These are phyloP conservation scores for Gymnobelideus leadbeateri DNA, from an alignment of 2,113 vertebrate species.

Conservation along the genomic window DNA sequence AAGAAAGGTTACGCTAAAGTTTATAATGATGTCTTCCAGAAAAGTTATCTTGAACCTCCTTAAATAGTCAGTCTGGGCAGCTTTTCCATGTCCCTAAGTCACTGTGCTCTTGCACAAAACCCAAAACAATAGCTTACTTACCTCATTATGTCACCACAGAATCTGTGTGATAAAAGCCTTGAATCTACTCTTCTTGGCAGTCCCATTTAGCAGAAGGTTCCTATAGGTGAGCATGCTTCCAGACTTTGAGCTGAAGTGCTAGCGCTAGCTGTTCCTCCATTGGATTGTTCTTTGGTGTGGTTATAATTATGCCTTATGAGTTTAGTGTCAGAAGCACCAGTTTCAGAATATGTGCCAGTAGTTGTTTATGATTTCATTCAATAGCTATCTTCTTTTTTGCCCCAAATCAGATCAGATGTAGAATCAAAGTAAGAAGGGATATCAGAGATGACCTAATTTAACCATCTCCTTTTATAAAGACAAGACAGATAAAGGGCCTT, in stretches of 20 bases:
- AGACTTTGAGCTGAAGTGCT: conserved; percentile 45
- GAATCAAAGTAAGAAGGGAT: background rate
- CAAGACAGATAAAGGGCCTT: background rate
- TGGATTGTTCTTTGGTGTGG: conserved; percentile 22
- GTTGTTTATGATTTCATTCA: background rate
- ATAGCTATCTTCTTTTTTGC: background rate
- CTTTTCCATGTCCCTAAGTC: background rate
- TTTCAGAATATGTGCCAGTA: conserved; percentile 76
- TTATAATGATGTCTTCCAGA: conserved; percentile 11
- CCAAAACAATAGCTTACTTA: conserved; percentile 39
- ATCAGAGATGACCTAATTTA: background rate
- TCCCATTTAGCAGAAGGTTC: conserved; percentile 24
- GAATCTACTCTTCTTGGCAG: background rate
- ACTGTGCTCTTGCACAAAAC: background rate
- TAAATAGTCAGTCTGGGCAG: background rate
- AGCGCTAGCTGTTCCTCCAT: background rate
- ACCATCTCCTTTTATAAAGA: background rate
- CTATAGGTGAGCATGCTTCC: conserved; percentile 20
- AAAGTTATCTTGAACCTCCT: conserved; percentile 47
- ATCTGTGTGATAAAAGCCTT: background rate
- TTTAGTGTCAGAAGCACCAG: conserved; percentile 39
- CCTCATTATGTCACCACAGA: conserved; percentile 56
- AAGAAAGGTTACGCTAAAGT: background rate
- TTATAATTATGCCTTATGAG: conserved; percentile 46
- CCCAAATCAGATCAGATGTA: conserved; percentile 53